Base-by-base conservation (phyloP, 1,140 invertebrate species). In the Homarus americanus region DNA sequence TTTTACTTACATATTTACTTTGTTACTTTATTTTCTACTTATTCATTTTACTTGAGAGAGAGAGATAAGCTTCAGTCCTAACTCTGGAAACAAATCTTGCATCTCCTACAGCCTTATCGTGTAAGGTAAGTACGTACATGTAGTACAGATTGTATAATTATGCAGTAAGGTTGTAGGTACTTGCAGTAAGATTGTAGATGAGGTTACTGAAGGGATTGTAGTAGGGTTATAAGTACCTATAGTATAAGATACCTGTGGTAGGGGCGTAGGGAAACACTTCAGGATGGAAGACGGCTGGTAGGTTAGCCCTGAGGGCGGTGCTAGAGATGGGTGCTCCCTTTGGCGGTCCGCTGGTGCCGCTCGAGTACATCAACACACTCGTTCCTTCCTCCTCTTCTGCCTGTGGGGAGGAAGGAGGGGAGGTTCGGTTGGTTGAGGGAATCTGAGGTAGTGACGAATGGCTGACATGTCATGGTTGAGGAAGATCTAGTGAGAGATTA, bases 291-390 rank as follows among this genome's bases (percentile, higher is more conserved):
- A 75, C 41, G 1, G 72, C 72, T 17, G 83, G 93, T 73, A 97
- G 95, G 93, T 96, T 96, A 3, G 96, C 94, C 10, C 97, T 94
- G 2, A 98, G 93, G 94, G 97, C 97, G 69, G 93, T 94, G 93
- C 98, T 96, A 0, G 96, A 96, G 0, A 98, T 93, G 94, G 97
- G 96, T 0, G 98, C 97, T 36, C 97, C 97, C 95, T 98, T 98
- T 12, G 98, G 97, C 76, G 97, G 93, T 20, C 98, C 97, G 36
- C 97, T 98, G 5, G 97, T 98, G n/a, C 98, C 98, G 93, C 97
- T 98, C 53, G 94, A 95, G 93, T 94, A 95, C 7, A 94, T 93
- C 53, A 95, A 86, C 10, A 93, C 38, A 32, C 34, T 34, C 9
- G 20, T 76, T 20, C 66, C 63, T 5, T 41, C 69, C 2, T n/a